A percentile compares a stretch with the other conserved stretches of the same genome.
Evolutionary conservation across 30 jellyfish, hydroid and myxozoan species (phyloP).

Genomic region (Cassiopea xamachana): DNA sequence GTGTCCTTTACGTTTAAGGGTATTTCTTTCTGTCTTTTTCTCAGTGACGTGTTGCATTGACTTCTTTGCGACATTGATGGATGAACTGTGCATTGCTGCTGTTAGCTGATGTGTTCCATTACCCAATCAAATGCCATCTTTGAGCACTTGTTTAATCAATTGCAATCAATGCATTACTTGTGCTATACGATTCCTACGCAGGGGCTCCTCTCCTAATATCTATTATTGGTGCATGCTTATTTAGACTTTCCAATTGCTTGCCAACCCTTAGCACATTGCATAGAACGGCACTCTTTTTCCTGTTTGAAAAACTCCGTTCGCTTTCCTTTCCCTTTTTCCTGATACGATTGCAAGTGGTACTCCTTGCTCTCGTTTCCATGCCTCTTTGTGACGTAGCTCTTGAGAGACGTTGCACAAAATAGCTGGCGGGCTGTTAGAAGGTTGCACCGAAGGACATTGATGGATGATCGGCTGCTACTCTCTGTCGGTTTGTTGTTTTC

Average conservation of each 20-base stretch:
- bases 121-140: constrained; percentile 41
- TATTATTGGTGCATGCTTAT: background rate
- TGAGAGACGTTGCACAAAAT: background rate
- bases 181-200: constrained; percentile 19
- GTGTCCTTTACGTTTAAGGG: background rate
- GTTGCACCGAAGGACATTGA: constrained; percentile 46
- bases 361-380: constrained; percentile 20
- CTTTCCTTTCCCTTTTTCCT: constrained; percentile 21
- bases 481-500: constrained; percentile 12
- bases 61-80: constrained; percentile 59
- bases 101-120: constrained; percentile 4
- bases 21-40: constrained; percentile 3
- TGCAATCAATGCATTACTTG: background rate
- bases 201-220: background rate
- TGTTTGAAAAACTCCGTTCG: background rate
- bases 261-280: constrained; percentile 1
- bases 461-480: constrained; percentile 55
- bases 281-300: constrained; percentile 13
- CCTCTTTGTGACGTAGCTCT: constrained; percentile 33
- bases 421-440: background rate
- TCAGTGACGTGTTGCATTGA: background rate
- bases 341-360: background rate
- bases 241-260: constrained; percentile 5
- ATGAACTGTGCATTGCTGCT: constrained; percentile 43
- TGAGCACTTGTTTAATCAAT: background rate